Evolutionary conservation across 2,888 invertebrate species (phyloP).

Genomic region (Sycophila texana): DNA sequence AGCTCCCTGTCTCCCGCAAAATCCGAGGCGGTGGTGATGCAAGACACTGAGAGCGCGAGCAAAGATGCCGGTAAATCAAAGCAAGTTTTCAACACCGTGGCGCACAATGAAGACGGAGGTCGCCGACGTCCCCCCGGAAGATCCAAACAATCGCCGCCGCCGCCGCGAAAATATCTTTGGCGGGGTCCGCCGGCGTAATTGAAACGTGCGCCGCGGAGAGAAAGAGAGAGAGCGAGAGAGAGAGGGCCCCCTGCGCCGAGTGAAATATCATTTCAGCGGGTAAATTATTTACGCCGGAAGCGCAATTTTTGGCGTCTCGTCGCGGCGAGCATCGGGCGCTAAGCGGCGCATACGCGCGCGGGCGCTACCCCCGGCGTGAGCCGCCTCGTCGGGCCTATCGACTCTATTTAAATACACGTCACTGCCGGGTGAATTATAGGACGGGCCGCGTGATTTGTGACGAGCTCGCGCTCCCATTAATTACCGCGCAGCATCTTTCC

Average conservation of each 20-base stretch:
- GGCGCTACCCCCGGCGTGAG: constrained; percentile 23
- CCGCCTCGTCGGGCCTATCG: constrained; percentile 64
- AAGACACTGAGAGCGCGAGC: too few species aligned
- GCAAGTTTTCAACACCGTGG: constrained; percentile 43
- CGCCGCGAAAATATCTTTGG: constrained; percentile 42
- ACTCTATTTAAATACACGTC: constrained; percentile 73
- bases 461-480: constrained; percentile 71
- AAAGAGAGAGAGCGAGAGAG: too few species aligned
- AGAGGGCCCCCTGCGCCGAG: neutral
- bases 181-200: constrained; percentile 30
- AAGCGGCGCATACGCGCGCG: neutral
- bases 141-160: constrained; percentile 45
- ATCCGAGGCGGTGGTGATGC: too few species aligned
- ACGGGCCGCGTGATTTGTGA: constrained; percentile 72
- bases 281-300: constrained; percentile 56
- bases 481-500: constrained; percentile 73
- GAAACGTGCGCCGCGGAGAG: constrained; percentile 38
- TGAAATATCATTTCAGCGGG: constrained; percentile 55
- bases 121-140: constrained; percentile 17
- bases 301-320: constrained; percentile 47
- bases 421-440: constrained; percentile 69
- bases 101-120: constrained; percentile 16
- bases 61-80: constrained; percentile 47
- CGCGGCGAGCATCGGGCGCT: neutral
- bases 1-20: neutral